phyloP scores from a whole-genome alignment of 53 echinoderm and acorn worm genomes.

The Holothuria scabra region DNA sequence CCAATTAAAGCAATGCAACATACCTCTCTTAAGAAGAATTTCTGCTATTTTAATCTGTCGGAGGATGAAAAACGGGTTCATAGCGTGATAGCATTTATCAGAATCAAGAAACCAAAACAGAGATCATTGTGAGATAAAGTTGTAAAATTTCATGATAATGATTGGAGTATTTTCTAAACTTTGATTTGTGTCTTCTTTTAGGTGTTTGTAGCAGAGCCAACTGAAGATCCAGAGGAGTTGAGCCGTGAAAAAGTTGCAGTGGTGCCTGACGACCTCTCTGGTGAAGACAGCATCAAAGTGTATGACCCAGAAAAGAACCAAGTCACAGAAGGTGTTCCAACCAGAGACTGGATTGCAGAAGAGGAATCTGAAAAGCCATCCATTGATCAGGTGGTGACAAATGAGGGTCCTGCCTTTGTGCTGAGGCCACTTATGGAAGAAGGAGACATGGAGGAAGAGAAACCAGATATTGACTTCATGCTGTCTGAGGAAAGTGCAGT shows the following conservation, averaged over 20 bases:
- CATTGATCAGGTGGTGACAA: too few species aligned
- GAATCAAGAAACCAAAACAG: too few species aligned
- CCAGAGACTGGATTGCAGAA: constrained; percentile 31
- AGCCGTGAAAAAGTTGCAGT: constrained; percentile 54
- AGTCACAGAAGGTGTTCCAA: constrained; percentile 60
- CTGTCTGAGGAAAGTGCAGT: constrained; percentile 17
- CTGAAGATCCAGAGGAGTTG: constrained; percentile 63
- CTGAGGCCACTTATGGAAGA: constrained; percentile 35
- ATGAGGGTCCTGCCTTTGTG: constrained; percentile 75
- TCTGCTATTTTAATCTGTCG: too few species aligned
- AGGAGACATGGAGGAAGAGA: constrained; percentile 33
- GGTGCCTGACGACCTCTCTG: constrained; percentile 28
- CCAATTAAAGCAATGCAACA: too few species aligned
- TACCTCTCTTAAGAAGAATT: too few species aligned
- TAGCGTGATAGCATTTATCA: too few species aligned
- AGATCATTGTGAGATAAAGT: too few species aligned
- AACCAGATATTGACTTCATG: constrained; percentile 14
- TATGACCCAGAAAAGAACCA: constrained; percentile 65
- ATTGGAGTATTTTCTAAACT: too few species aligned
- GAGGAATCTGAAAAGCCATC: background rate
- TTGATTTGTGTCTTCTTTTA: too few species aligned
- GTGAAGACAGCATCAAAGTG: constrained; percentile 36
- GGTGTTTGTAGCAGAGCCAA: constrained; percentile 44
- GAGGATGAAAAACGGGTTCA: too few species aligned
- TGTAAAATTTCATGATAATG: too few species aligned